Evolutionary conservation across 2,113 vertebrate genomes (phyloP), one percentile per base, ranked within the genome.

Genomic region (Meriones unguiculatus): DNA sequence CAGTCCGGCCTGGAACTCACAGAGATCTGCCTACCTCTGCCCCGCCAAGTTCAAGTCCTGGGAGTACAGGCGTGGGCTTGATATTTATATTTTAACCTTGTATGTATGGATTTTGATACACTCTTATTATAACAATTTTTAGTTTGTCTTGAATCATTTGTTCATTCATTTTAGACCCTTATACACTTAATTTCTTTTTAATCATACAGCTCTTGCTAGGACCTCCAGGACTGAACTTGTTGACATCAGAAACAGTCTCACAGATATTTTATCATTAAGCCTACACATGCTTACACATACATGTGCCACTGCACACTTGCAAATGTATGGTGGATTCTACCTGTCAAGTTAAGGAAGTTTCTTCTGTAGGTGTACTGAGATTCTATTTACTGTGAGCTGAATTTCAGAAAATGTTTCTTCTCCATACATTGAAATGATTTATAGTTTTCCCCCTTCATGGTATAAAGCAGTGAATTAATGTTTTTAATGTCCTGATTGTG

Each of bases 51-150:
- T 3, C 46, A 62, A 62, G 6, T 25, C 13, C 81, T 84, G 14
- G 59, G 24, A 30, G 28, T 64, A 84, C 28, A 64, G 15, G 59
- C 28, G 24, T 10, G 41, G 41, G n/a, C n/a, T 11, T 93, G 41
- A 80, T 50, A 90, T 93, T 95, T 97, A 38, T 38, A 52, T 94
- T 86, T 88, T 95, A 72, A 59, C 73, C 65, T 90, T 94, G 35
- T 81, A 64, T 86, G 52, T 91, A 30, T 41, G 65, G 24, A 85
- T 70, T 91, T 91, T 86, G 35, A n/a, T 24, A 12, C 73, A 69
- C 15, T 90, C 62, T 76, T 89, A 20, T 35, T 77, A 70, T 70
- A 89, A 77, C 41, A 84, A 57, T 81, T 75, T 78, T 38, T 62
- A 94, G 73, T 72, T 87, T 86, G 14, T 80, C 52, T 92, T 92